phyloP scores from a whole-genome alignment of 1,140 invertebrate genomes.

The Drosophila santomea region DNA sequence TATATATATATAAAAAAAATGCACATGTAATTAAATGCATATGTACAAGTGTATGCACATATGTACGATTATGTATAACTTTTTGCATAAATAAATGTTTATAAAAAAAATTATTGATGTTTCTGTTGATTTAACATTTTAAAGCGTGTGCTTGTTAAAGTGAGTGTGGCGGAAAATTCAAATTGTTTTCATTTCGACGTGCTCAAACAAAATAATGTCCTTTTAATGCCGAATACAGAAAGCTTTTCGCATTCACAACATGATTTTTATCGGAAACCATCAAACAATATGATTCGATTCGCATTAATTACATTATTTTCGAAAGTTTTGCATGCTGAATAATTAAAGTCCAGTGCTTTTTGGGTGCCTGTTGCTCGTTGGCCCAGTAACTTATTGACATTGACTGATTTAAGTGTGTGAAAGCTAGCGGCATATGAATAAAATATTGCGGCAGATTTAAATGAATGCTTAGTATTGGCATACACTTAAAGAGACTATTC shows the following conservation, averaged over 20 bases:
- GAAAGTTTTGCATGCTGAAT: background rate
- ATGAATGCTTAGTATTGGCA: background rate
- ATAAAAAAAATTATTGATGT: conserved; percentile 46
- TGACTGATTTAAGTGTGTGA: background rate
- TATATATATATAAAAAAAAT: conserved; percentile 17
- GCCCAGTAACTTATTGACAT: background rate
- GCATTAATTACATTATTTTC: background rate
- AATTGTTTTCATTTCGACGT: background rate
- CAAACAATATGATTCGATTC: background rate
- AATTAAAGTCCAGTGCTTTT: background rate
- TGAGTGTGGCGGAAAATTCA: background rate
- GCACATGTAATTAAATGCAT: conserved; percentile 37
- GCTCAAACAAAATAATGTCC: background rate
- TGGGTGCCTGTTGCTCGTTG: background rate
- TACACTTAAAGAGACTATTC: background rate
- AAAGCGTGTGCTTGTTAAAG: background rate
- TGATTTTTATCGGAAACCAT: background rate
- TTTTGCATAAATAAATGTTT: conserved; percentile 82
- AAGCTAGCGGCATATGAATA: too few relatives aligned
- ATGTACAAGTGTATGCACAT: conserved; percentile 15
- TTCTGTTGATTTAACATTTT: too few relatives aligned
- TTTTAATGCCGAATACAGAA: background rate
- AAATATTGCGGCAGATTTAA: background rate
- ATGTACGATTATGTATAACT: conserved; percentile 51
- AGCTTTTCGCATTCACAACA: background rate